Percentiles rank a stretch among this genome's conserved stretches.
phyloP scores from a whole-genome alignment of 2,113 vertebrate genomes.

The Anarrhichthys ocellatus region DNA sequence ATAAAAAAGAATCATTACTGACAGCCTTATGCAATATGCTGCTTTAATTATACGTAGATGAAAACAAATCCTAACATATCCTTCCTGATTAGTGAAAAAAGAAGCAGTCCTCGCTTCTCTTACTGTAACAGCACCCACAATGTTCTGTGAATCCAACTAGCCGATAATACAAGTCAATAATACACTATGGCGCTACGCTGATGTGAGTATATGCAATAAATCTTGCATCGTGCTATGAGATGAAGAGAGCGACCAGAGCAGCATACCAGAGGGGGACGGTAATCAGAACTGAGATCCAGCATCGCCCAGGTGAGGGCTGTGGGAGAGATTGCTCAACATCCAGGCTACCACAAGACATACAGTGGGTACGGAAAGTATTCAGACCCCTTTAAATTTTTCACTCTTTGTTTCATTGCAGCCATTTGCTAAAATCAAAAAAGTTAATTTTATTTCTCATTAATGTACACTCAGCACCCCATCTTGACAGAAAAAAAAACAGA shows the following conservation, averaged over 20 bases:
- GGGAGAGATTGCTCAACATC: slow-evolving; percentile 64
- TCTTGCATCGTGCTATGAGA: slow-evolving; percentile 17
- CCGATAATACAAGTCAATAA: not conserved
- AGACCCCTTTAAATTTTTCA: no score
- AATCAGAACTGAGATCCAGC: slow-evolving; percentile 40
- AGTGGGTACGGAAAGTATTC: no score
- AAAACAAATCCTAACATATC: not conserved
- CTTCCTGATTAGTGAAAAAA: not conserved
- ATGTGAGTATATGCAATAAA: slow-evolving; percentile 66
- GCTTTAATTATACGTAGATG: not conserved
- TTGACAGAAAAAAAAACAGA: no score
- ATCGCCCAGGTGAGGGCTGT: slow-evolving; percentile 51
- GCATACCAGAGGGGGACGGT: slow-evolving; percentile 54
- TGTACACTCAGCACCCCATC: no score
- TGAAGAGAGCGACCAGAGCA: slow-evolving; percentile 20
- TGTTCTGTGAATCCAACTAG: not conserved
- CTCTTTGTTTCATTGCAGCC: no score
- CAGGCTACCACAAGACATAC: slow-evolving; percentile 46
- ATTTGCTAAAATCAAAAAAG: no score
- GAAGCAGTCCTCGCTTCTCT: not conserved
- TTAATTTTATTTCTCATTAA: no score
- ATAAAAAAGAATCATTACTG: not conserved
- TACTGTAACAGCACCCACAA: not conserved
- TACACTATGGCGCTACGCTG: slow-evolving; percentile 4
- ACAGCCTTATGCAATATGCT: not conserved